These are phyloP conservation scores for Cheilosia vernalis DNA, from an alignment of 2,888 invertebrate species.

Conservation along the genomic window DNA sequence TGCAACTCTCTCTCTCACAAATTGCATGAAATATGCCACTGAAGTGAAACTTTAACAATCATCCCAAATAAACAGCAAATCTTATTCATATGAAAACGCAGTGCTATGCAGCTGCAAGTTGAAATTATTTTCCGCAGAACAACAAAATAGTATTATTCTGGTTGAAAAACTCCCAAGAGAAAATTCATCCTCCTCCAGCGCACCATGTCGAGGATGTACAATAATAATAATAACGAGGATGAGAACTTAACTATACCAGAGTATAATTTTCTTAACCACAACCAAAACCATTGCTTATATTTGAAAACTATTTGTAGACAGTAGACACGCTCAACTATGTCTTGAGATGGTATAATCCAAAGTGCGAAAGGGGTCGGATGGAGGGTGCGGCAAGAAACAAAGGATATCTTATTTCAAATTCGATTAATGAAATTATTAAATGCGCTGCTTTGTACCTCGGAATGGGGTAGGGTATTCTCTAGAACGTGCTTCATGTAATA, in stretches of 20 bases:
- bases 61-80: slow-evolving; percentile 2
- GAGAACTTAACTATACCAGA: background rate
- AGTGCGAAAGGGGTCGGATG: background rate
- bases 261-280: background rate
- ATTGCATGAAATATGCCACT: slow-evolving; percentile 2
- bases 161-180: slow-evolving; percentile 1
- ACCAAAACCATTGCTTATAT: background rate
- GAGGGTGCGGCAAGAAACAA: background rate
- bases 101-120: background rate
- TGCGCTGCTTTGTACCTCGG: background rate
- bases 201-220: background rate
- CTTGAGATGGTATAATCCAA: slow-evolving; percentile 1
- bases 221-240: background rate
- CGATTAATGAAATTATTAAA: slow-evolving; percentile 12
- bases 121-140: slow-evolving; percentile 1
- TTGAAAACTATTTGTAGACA: background rate
- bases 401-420: slow-evolving; percentile 14
- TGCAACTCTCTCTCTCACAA: background rate
- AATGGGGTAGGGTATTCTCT: background rate
- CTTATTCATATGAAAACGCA: background rate
- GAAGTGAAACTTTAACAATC: slow-evolving; percentile 1
- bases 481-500: slow-evolving; percentile 6
- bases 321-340: background rate
- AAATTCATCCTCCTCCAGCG: background rate
- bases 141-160: slow-evolving; percentile 1